phyloP scores from a whole-genome alignment of 2,797 vertebrate genomes.

The Furcifer pardalis region DNA sequence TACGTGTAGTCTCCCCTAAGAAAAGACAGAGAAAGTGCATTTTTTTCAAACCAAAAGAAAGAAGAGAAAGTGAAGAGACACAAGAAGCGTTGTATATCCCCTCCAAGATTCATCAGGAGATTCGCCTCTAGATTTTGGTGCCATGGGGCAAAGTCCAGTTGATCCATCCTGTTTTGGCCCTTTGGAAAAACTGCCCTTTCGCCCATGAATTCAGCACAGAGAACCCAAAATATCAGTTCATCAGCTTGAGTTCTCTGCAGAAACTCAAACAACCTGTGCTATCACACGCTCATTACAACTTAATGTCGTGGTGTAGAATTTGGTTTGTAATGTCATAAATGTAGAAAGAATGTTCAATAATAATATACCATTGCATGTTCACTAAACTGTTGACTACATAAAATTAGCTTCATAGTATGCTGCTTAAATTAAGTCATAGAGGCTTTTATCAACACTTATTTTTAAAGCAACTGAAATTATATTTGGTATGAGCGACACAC shows the following conservation, averaged over 20 bases:
- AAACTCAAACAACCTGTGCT: neutral
- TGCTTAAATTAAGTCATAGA: neutral
- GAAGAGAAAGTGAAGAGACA: too few relatives aligned
- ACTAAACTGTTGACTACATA: rapidly evolving
- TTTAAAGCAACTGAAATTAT: neutral
- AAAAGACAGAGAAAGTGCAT: too few relatives aligned
- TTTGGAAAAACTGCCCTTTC: neutral
- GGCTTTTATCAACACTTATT: neutral
- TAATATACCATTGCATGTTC: constrained; percentile 5
- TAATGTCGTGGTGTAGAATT: neutral
- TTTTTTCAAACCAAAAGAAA: too few relatives aligned
- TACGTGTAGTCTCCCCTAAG: too few relatives aligned
- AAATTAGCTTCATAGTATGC: neutral
- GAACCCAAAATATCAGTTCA: neutral
- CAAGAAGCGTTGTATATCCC: too few relatives aligned
- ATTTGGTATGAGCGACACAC: rapidly evolving
- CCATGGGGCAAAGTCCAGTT: too few relatives aligned
- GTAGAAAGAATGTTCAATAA: neutral
- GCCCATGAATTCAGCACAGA: neutral
- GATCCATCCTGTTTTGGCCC: too few relatives aligned
- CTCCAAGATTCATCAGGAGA: too few relatives aligned
- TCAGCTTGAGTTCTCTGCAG: neutral
- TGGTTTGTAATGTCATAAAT: neutral
- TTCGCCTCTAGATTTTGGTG: too few relatives aligned
- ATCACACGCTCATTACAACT: too few relatives aligned